A percentile compares a stretch with the other conserved stretches of the same genome.
phyloP scores from a whole-genome alignment of 2,113 vertebrate genomes.

The Sinocyclocheilus rhinocerous region DNA sequence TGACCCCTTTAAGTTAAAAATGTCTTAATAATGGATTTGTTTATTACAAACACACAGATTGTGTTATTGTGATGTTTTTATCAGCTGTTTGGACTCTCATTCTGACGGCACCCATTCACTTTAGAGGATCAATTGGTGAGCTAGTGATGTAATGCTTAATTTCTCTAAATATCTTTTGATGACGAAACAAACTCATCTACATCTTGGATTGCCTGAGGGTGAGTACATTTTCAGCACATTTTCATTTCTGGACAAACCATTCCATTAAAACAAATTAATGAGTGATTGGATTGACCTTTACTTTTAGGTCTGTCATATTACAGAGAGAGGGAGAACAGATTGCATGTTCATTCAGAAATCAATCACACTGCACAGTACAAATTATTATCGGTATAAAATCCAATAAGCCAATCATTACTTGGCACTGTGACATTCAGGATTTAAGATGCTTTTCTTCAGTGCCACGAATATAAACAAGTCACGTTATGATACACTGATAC shows the following conservation, averaged over 20 bases:
- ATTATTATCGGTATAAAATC: neutral
- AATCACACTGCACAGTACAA: neutral
- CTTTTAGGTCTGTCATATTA: neutral
- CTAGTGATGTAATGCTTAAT: too few species aligned
- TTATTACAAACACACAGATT: neutral
- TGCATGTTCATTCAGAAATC: neutral
- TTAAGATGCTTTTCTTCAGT: neutral
- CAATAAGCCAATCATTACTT: neutral
- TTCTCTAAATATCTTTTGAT: neutral
- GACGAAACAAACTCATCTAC: neutral
- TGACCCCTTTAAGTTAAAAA: too few species aligned
- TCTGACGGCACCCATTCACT: neutral
- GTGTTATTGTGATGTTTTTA: neutral
- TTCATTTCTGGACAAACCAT: neutral
- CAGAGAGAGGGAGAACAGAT: neutral
- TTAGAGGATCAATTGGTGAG: neutral
- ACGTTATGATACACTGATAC: neutral
- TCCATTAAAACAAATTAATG: neutral
- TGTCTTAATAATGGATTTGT: too few species aligned
- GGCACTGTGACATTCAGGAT: slow-evolving; percentile 2
- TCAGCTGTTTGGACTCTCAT: neutral
- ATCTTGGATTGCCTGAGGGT: neutral
- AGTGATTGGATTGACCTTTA: neutral
- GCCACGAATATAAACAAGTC: neutral
- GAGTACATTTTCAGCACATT: neutral